Evolutionary conservation across 2,888 invertebrate genomes (phyloP), one percentile per base, ranked within the genome.

Genomic region (Cylindroiulus punctatus): DNA sequence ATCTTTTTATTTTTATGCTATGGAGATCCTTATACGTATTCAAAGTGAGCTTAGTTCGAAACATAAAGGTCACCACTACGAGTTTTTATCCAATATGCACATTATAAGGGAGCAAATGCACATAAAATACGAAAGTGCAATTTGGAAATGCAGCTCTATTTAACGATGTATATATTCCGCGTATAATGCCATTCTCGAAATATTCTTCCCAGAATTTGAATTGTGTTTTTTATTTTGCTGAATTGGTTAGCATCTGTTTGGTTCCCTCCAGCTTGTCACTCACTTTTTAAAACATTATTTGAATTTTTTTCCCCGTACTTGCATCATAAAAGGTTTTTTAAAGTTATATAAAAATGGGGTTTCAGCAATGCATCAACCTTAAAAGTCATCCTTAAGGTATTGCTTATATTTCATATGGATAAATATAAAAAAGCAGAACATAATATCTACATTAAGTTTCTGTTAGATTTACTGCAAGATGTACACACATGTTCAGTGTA

Each of bases 1-100:
- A 65, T 65, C 65, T 65, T 65, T 65, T 65, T 65, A 65, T 65
- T 65, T 65, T 65, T 65, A 65, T 65, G 65, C 65, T 65, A 65
- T 65, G 65, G 65, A 65, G 65, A 65, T 65, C 65, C 65, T 65
- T 65, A 65, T 65, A 65, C 22, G 26, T 22, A 65, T 65, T 65
- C 65, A 65, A 65, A 65, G 65, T 65, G 65, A 65, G 65, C 65
- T 65, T 65, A 65, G 65, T 65, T 65, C 65, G 22, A 65, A 10
- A 22, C 65, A 65, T 65, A 65, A 65, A 65, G 65, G 65, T 65
- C 65, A 65, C 65, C 26, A 12, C 65, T 65, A 65, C 12, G 8
- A 22, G 26, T 26, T 65, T 22, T 65, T 10, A 65, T 65, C 65
- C 65, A 65, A 65, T 65, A 65, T 65, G 22, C 65, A 65, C 65